A percentile compares a stretch with the other conserved stretches of the same genome.
phyloP scores from a whole-genome alignment of 2,113 vertebrate genomes.

The Prietella phreatophila region DNA sequence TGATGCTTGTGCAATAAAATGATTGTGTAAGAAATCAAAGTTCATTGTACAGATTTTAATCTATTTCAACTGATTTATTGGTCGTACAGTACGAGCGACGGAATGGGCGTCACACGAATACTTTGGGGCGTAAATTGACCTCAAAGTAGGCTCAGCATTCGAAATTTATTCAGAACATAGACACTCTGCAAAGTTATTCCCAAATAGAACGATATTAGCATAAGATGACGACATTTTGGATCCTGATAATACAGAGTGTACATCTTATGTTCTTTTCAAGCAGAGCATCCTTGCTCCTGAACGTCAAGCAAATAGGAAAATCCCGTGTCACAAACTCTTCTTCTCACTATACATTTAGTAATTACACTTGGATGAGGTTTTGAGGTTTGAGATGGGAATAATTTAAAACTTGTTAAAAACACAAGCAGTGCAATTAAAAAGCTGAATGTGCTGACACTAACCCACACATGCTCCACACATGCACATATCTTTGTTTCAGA shows the following conservation, averaged over 20 bases:
- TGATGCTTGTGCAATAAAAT: background rate
- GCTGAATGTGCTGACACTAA: background rate
- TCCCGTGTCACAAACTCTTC: background rate
- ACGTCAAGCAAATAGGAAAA: background rate
- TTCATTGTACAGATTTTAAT: background rate
- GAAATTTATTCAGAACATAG: background rate
- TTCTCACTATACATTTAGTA: background rate
- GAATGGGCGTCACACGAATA: background rate
- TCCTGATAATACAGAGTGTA: background rate
- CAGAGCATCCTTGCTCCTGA: background rate
- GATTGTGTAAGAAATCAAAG: background rate
- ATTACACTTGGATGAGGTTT: background rate
- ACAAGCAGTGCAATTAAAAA: constrained; percentile 5
- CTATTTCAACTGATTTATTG: background rate
- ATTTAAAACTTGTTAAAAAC: constrained; percentile 18
- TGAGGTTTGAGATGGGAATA: background rate
- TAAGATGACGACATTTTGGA: background rate
- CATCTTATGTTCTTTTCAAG: background rate
- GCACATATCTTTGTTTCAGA: background rate
- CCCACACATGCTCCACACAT: constrained; percentile 14
- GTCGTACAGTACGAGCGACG: background rate
- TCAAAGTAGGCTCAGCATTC: background rate
- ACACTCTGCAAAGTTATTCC: background rate
- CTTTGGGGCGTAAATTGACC: background rate
- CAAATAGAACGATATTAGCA: background rate